Evolutionary conservation across 2,113 vertebrate species (phyloP).

Genomic region (Tupaia chinensis): DNA sequence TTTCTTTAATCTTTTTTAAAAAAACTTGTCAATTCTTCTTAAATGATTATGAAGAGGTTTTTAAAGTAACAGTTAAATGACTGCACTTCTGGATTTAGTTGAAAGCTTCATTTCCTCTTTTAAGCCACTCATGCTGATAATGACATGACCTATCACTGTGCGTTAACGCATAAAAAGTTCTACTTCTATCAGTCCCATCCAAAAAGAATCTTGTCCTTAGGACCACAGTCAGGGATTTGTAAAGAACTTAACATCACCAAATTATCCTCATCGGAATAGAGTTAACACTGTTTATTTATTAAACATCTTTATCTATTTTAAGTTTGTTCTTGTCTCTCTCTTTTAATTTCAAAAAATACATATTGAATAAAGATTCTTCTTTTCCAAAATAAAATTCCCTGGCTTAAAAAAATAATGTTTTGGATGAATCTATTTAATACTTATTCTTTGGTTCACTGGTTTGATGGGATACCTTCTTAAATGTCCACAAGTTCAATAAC

Average conservation of each 20-base stretch:
- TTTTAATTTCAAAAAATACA: conserved; percentile 73
- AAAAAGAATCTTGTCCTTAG: conserved; percentile 82
- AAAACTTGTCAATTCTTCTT: conserved; percentile 81
- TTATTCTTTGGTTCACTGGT: conserved; percentile 75
- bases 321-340: conserved; percentile 67
- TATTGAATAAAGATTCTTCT: conserved; percentile 60
- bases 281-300: conserved; percentile 71
- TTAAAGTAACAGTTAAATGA: conserved; percentile 62
- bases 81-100: conserved; percentile 76
- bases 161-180: conserved; percentile 79
- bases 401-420: conserved; percentile 10
- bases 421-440: conserved; percentile 71
- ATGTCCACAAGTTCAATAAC: conserved; percentile 62
- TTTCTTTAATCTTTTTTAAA: conserved; percentile 86
- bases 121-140: conserved; percentile 80
- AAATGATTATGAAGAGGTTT: conserved; percentile 62
- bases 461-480: conserved; percentile 34
- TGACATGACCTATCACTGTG: conserved; percentile 78
- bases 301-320: conserved; percentile 79
- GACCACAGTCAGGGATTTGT: conserved; percentile 73
- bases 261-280: conserved; percentile 72
- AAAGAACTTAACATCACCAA: conserved; percentile 81
- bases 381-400: conserved; percentile 54
- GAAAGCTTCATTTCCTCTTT: conserved; percentile 82
- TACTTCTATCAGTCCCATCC: conserved; percentile 79